Evolutionary conservation across 1,140 invertebrate species (phyloP), one percentile per base, ranked within the genome.

Genomic region (Heliconius nattereri): DNA sequence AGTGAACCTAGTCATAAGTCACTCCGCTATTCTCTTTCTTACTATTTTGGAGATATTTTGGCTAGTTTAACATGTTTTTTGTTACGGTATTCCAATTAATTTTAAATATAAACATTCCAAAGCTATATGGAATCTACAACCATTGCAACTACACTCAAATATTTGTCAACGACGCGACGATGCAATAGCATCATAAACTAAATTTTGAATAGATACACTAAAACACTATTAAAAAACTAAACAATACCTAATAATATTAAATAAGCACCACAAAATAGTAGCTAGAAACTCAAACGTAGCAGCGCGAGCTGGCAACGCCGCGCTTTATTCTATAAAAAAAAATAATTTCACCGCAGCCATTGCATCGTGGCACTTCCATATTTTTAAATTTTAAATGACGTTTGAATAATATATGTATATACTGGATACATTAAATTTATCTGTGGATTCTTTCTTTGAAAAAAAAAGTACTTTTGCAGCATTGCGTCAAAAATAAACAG

Each of bases 221-320:
- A 45, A 40, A 40, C 13, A 57, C 54, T 9, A n/a, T 57, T 57
- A n/a, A 60, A 23, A n/a, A 60, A 60, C 20, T 60, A 20, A 60
- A 60, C n/a, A 60, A 23, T 57, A 57, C n/a, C 8, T 60, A 60
- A 60, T 13, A 26, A 23, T 60, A 60, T 60, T 23, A 60, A 26
- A 23, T 60, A 60, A 60, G 54, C 54, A 16, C 26, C 26, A n/a
- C 60, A 3, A 26, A n/a, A 57, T 57, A 57, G 54, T n/a, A 29
- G 13, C 60, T 66, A 66, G 60, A 66, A 66, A 29, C 23, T 9
- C 11, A 23, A 66, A 26, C 60, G 13, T 9, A 57, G 54, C 8
- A 16, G 26, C 73, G 76, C 81, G 81, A 73, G 81, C 70, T 82
- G 83, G 83, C 83, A 84, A 79, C 81, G 83, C 57, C 83, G 83